These are phyloP conservation scores for Cervus canadensis DNA, from an alignment of 2,113 vertebrate species.

Conservation along the genomic window DNA sequence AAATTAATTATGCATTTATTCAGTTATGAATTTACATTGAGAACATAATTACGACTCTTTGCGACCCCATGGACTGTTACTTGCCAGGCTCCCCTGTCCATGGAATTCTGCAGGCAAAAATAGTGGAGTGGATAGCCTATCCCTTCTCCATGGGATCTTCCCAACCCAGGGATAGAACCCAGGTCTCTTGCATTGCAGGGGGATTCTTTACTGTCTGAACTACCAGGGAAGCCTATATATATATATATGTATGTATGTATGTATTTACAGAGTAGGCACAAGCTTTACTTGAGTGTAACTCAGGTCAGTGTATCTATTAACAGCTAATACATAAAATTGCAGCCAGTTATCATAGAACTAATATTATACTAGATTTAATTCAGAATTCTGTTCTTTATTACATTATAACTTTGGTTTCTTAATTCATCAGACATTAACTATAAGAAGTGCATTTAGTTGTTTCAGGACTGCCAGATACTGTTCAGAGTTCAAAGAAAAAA, in stretches of 20 bases:
- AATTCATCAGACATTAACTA: neutral
- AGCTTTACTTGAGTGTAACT: neutral
- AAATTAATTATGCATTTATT: neutral
- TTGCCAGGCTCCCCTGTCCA: neutral
- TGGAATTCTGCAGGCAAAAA: neutral
- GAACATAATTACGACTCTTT: neutral
- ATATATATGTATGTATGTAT: neutral
- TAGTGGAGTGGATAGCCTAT: neutral
- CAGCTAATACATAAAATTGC: neutral
- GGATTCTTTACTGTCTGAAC: neutral
- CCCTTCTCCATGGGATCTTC: neutral
- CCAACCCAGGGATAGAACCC: neutral
- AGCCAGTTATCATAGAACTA: neutral
- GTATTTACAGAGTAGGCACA: neutral
- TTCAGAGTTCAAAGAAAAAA: neutral
- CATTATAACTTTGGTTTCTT: neutral
- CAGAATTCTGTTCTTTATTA: neutral
- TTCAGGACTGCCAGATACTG: neutral
- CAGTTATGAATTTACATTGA: neutral
- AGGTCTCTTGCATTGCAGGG: neutral
- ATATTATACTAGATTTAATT: neutral
- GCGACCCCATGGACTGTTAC: accelerated
- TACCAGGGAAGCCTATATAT: neutral
- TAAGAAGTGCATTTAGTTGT: neutral
- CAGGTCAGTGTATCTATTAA: neutral